phyloP scores from a whole-genome alignment of 2,113 vertebrate genomes.

The Nansenia antarctica region DNA sequence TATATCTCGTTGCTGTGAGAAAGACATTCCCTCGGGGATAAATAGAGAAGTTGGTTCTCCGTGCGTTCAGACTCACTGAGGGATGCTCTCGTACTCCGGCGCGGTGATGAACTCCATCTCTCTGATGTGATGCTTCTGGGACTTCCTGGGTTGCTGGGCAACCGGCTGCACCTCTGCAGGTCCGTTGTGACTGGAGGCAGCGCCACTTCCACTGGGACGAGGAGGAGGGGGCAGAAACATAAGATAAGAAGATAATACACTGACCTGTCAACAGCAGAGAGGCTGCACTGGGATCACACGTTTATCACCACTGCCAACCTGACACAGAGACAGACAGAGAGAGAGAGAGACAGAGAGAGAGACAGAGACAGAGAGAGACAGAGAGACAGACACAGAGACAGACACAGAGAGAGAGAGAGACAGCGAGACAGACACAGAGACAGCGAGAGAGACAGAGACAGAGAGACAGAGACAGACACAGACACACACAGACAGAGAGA shows the following conservation, averaged over 20 bases:
- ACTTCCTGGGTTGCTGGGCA: constrained; percentile 47
- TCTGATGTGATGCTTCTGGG: constrained; percentile 40
- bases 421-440: neutral
- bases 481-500: no score
- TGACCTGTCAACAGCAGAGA: neutral
- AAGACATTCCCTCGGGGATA: no score
- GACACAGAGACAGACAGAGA: neutral
- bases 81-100: constrained; percentile 72
- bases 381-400: no score
- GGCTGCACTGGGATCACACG: neutral
- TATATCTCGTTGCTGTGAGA: no score
- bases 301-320: no score
- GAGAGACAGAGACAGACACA: neutral
- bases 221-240: neutral
- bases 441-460: no score
- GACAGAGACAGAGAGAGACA: neutral
- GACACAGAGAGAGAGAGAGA: no score
- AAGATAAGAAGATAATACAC: neutral
- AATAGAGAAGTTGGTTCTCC: no score
- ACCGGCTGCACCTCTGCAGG: constrained; percentile 26
- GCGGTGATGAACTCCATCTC: constrained; percentile 69
- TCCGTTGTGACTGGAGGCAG: constrained; percentile 18
- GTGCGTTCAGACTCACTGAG: constrained; percentile 76
- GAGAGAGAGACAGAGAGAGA: no score
- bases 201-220: constrained; percentile 29